Evolutionary conservation across 2,113 vertebrate genomes (phyloP).

Genomic region (Scomber scombrus): DNA sequence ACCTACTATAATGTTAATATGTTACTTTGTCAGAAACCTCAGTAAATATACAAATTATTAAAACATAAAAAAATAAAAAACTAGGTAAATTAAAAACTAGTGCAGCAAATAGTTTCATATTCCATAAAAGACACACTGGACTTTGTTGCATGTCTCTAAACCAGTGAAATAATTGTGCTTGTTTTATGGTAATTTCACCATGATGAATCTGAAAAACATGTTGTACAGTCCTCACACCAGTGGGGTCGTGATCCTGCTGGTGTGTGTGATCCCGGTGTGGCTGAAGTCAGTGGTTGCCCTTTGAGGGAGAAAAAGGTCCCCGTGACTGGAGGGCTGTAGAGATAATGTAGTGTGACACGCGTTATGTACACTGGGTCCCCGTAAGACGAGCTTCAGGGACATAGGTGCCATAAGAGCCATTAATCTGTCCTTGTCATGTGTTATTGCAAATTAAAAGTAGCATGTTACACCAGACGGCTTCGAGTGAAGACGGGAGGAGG

Average conservation of each 20-base stretch:
- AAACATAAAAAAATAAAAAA: neutral
- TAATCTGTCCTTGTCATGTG: slow-evolving; percentile 90
- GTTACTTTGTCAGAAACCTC: neutral
- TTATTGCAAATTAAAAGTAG: slow-evolving; percentile 98
- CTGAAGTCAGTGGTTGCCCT: slow-evolving; percentile 78
- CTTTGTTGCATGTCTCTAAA: slow-evolving; percentile 39
- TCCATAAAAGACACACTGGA: slow-evolving; percentile 2
- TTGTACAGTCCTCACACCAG: slow-evolving; percentile 6
- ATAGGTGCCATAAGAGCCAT: slow-evolving; percentile 89
- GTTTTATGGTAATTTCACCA: slow-evolving; percentile 5
- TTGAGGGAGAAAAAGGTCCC: slow-evolving; percentile 82
- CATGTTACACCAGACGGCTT: slow-evolving; percentile 89
- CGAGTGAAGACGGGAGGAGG: slow-evolving; percentile 49
- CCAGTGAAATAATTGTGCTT: slow-evolving; percentile 12
- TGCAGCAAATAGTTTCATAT: slow-evolving; percentile 1
- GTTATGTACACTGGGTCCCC: slow-evolving; percentile 87
- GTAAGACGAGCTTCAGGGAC: slow-evolving; percentile 87
- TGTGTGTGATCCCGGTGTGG: slow-evolving; percentile 49
- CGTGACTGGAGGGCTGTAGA: slow-evolving; percentile 86
- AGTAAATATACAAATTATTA: neutral
- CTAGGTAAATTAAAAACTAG: neutral
- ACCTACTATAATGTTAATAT: slow-evolving; percentile 8
- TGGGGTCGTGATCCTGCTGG: slow-evolving; percentile 20
- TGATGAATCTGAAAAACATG: slow-evolving; percentile 15
- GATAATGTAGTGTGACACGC: slow-evolving; percentile 91